Base-by-base conservation (phyloP, 1,140 invertebrate species). In the Apolygus lucorum region DNA sequence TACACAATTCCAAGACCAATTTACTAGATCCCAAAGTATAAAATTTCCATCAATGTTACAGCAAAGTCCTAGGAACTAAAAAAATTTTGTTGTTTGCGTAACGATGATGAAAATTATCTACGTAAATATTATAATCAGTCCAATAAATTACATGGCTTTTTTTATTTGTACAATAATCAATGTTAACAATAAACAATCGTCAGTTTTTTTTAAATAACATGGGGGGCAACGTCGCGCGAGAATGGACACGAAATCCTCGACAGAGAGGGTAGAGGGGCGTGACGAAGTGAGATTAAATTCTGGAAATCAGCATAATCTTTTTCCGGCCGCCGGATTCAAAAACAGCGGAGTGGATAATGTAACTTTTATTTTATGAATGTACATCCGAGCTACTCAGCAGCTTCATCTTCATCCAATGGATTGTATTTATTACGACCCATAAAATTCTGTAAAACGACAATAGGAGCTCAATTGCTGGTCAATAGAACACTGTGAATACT, bases 371-470 rank as follows among this genome's bases (percentile, higher is more conserved):
- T 17, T 4, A 17, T 4, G 2, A 59, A 59, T 17, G 54, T 59
- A 59, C 54, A 59, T 59, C 54, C 54, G 22, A 13, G 22, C 22
- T 59, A 59, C 54, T 59, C 54, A 59, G 54, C 54, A 17, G 54
- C 11, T 8, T 59, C 54, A 59, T 59, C 54, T 11, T 68, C 67
- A 21, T 63, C 62, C 22, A 69, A 52, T 26, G 54, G 22, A 29
- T 28, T 64, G 29, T 26, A 72, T 68, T 71, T 68, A 29, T 73
- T 71, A 8, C 63, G 54, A 34, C 68, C 71, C 14, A 52, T 66
- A 70, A 70, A 70, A 65, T 70, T 70, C 71, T 72, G 63, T 42
- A 70, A 70, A 54, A 72, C 59, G 66, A 66, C 22, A 29, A 63
- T 26, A 22, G 27, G 28, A 29, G 26, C 25, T 13, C 63, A 67